A percentile compares a stretch with the other conserved stretches of the same genome.
Evolutionary conservation across 2,113 vertebrate species (phyloP).

Genomic region (Periophthalmus modestus): DNA sequence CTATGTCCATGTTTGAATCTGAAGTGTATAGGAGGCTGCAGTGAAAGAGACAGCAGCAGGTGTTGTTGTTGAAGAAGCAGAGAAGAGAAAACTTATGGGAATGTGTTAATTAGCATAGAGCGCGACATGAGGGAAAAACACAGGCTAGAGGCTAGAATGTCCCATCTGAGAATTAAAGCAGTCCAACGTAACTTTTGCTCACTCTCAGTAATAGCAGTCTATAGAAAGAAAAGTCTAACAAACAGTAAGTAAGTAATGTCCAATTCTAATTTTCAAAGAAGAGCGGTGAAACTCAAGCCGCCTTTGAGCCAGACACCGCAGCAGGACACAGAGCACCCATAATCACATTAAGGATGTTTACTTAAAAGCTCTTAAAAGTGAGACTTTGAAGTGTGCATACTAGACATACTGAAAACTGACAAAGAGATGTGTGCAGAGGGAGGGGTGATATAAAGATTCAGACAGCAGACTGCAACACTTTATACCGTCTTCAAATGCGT

Average conservation of each 20-base stretch:
- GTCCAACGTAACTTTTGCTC: background rate
- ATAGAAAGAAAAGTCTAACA: no score
- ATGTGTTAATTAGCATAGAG: constrained; percentile 59
- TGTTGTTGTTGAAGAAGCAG: constrained; percentile 68
- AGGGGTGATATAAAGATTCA: no score
- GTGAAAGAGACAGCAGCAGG: constrained; percentile 58
- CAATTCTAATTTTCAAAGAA: no score
- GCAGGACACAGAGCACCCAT: constrained; percentile 2
- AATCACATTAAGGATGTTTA: constrained; percentile 11
- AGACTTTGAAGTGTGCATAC: background rate
- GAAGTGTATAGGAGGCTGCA: background rate
- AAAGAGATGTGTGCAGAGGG: no score
- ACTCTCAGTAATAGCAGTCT: background rate
- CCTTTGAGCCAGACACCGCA: background rate
- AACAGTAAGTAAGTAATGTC: no score
- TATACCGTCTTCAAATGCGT: no score
- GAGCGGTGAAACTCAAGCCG: no score
- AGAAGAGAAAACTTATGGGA: constrained; percentile 30
- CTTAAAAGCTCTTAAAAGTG: background rate
- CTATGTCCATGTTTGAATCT: constrained; percentile 55
- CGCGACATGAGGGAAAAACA: constrained; percentile 31
- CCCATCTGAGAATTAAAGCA: constrained; percentile 35
- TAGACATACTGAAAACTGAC: no score
- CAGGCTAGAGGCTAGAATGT: background rate
- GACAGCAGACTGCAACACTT: no score